A percentile compares a stretch with the other conserved stretches of the same genome.
Evolutionary conservation across 2,113 vertebrate genomes (phyloP).

Genomic region (Dipodomys merriami): DNA sequence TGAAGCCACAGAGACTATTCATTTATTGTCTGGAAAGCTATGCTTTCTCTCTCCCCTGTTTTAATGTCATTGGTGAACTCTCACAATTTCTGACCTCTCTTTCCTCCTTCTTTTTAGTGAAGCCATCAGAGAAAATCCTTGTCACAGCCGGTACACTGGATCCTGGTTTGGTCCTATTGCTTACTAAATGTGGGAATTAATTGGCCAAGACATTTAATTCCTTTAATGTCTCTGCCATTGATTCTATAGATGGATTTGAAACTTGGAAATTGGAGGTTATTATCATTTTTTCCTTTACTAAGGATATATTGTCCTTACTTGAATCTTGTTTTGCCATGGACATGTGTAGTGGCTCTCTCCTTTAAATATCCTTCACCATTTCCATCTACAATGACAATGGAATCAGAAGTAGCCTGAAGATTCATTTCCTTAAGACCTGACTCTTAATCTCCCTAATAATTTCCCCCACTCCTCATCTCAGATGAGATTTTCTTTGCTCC

Average conservation of each 20-base stretch:
- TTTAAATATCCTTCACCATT: rapidly evolving
- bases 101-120: no score
- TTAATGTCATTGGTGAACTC: background rate
- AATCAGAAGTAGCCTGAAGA: background rate
- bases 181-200: background rate
- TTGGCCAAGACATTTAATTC: background rate
- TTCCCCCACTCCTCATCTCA: no score
- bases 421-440: background rate
- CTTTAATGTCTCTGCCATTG: background rate
- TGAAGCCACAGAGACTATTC: background rate
- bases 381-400: background rate
- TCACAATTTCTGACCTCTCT: background rate
- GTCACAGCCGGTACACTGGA: background rate
- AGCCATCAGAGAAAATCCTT: background rate
- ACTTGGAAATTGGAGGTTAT: no score
- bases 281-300: background rate
- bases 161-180: background rate
- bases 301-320: rapidly evolving
- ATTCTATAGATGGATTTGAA: background rate
- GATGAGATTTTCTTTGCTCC: background rate
- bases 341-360: rapidly evolving
- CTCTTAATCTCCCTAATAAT: background rate
- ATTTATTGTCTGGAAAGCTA: background rate
- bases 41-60: rapidly evolving
- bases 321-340: rapidly evolving